Evolutionary conservation across 1,140 invertebrate genomes (phyloP).

Genomic region (Metaphire vulgaris): DNA sequence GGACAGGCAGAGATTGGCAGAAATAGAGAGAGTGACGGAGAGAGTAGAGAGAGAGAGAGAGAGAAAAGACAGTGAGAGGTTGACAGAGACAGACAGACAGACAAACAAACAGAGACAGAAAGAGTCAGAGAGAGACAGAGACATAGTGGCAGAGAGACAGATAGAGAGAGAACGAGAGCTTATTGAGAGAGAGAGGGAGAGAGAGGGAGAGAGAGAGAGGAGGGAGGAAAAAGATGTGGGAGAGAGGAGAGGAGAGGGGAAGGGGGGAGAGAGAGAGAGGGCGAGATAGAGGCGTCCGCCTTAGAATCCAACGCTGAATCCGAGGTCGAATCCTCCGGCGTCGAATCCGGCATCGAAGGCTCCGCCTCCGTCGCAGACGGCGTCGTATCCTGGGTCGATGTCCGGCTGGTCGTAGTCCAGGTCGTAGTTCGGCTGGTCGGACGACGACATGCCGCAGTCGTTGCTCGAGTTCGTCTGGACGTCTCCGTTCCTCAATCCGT

Average conservation of each 20-base stretch:
- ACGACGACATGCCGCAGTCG: background rate
- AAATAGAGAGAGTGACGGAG: background rate
- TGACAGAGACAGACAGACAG: background rate
- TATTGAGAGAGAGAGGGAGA: background rate
- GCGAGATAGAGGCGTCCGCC: background rate
- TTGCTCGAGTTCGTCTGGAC: conserved; percentile 5
- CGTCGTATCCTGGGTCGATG: background rate
- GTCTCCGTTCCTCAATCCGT: background rate
- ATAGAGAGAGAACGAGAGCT: background rate
- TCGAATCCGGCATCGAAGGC: background rate
- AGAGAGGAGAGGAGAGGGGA: background rate
- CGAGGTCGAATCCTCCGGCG: background rate
- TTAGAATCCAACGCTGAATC: background rate
- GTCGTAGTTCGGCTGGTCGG: background rate
- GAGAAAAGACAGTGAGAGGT: background rate
- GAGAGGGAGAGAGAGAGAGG: background rate
- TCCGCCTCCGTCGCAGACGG: background rate
- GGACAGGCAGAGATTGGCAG: background rate
- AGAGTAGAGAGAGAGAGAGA: background rate
- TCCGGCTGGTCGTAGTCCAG: conserved; percentile 11
- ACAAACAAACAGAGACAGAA: background rate
- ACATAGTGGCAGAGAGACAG: background rate
- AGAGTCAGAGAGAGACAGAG: background rate
- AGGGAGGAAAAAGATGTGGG: background rate
- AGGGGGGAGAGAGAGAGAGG: background rate